Base-by-base conservation (phyloP, 2,113 vertebrate species). In the Jaculus jaculus region DNA sequence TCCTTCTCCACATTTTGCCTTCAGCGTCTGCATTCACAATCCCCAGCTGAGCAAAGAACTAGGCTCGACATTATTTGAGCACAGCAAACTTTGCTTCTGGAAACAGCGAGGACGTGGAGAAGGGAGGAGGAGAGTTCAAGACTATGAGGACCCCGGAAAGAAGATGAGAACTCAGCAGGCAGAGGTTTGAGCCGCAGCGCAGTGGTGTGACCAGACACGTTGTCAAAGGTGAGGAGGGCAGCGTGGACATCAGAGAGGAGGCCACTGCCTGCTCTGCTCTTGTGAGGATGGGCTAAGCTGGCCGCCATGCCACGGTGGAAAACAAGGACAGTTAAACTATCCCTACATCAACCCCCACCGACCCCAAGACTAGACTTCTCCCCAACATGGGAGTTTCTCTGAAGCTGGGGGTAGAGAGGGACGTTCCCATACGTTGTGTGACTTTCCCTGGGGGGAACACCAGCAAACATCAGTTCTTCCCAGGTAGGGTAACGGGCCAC, bases 91-190 rank as follows among this genome's bases (percentile, higher is more conserved):
- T 23, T 24, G 13, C 30, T 2, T 6, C 69, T 30, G n/a, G 37
- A 60, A 30, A 66, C 4, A 39, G n/a, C 0, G 24, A 37, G 18
- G 30, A 21, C 42, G 42, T 13, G 21, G 24, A 10, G 42, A 30
- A 13, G 20, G 1, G 4, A n/a, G 21, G 4, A n/a, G 21, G 8
- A 69, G 77, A 26, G 42, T 4, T 72, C 11, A 5, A 34, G 28
- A 30, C 3, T 13, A 15, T 0, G 0, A 7, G 18, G 34, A 5
- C 37, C 20, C 47, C 5, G 0, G 3, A 65, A 65, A 0, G 26
- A 39, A 51, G 71, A 6, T 5, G 13, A n/a, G n/a, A 28, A 58
- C 54, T 21, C 54, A 54, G 54, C 42, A 2, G 11, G 18, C 2
- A 2, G 30, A 61, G 54, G 42, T 28, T 17, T 39, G 58, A 58